Conservation (phyloP, 2,797 vertebrate genomes). For the Enteromius unitaeniatus region DNA sequence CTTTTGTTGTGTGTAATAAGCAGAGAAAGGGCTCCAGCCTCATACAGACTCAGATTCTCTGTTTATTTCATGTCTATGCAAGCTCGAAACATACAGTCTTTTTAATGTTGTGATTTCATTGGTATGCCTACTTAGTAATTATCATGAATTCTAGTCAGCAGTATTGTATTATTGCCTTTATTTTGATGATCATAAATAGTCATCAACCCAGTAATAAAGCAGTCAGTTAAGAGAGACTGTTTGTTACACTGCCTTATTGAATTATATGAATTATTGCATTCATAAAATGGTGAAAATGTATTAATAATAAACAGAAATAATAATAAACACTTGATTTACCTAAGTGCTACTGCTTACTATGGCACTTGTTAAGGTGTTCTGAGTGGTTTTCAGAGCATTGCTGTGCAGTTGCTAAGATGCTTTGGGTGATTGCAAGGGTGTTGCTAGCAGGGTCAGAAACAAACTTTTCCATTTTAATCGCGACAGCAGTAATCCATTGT, state of each 20-base stretch:
- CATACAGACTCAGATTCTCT: slow-evolving; percentile 22
- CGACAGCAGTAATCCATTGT: no score
- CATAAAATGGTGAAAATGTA: neutral
- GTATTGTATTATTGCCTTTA: neutral
- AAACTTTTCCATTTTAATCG: no score
- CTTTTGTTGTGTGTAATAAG: slow-evolving; percentile 43
- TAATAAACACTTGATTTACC: neutral
- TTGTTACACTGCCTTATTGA: neutral
- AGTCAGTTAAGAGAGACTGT: neutral
- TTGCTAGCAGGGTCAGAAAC: no score
- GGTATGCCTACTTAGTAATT: neutral
- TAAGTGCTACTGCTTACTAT: neutral
- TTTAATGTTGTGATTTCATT: slow-evolving; percentile 4
- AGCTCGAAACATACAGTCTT: neutral
- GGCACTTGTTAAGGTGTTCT: neutral
- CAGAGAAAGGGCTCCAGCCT: slow-evolving; percentile 18
- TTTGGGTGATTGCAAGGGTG: no score
- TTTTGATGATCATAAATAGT: slow-evolving; percentile 28
- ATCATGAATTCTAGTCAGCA: neutral
- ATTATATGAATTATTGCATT: neutral
- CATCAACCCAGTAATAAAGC: neutral
- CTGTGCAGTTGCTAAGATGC: neutral
- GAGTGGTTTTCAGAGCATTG: neutral
- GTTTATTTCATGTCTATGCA: slow-evolving; percentile 17
- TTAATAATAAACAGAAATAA: no score